A percentile compares a stretch with the other conserved stretches of the same genome.
phyloP scores from a whole-genome alignment of 2,888 invertebrate species.

The Patella depressa region DNA sequence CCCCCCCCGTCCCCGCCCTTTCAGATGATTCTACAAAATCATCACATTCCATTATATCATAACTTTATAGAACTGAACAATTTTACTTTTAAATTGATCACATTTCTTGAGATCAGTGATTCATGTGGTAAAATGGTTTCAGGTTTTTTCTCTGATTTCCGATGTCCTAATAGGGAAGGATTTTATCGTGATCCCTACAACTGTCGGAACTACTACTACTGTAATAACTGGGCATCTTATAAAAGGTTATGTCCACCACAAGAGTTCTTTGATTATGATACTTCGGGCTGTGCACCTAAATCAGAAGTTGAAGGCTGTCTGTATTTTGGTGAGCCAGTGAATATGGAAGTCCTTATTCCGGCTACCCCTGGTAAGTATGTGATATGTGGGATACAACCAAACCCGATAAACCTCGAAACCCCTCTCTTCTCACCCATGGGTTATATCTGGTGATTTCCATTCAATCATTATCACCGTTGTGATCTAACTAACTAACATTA shows the following conservation, averaged over 20 bases:
- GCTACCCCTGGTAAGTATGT: neutral
- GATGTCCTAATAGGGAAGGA: slow-evolving; percentile 29
- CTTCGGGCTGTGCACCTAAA: slow-evolving; percentile 32
- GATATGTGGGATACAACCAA: too few species aligned
- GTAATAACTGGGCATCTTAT: slow-evolving; percentile 23
- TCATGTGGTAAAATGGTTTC: neutral
- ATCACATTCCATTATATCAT: too few species aligned
- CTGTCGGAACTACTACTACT: slow-evolving; percentile 21
- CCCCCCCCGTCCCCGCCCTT: too few species aligned
- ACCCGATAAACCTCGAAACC: too few species aligned
- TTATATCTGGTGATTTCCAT: too few species aligned
- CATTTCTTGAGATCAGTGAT: too few species aligned
- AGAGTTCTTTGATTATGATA: slow-evolving; percentile 31
- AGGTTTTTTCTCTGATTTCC: slow-evolving; percentile 20
- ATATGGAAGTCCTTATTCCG: neutral
- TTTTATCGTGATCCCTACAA: slow-evolving; percentile 32
- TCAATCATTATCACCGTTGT: too few species aligned
- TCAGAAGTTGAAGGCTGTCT: slow-evolving; percentile 26
- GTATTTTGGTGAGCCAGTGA: slow-evolving; percentile 2
- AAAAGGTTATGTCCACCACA: slow-evolving; percentile 32
- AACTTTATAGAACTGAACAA: too few species aligned
- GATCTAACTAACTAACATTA: too few species aligned
- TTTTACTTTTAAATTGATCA: too few species aligned
- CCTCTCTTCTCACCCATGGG: too few species aligned
- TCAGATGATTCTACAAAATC: too few species aligned